A percentile compares a stretch with the other conserved stretches of the same genome.
Evolutionary conservation across 2,797 vertebrate species (phyloP).

Genomic region (Sitta carolinensis): DNA sequence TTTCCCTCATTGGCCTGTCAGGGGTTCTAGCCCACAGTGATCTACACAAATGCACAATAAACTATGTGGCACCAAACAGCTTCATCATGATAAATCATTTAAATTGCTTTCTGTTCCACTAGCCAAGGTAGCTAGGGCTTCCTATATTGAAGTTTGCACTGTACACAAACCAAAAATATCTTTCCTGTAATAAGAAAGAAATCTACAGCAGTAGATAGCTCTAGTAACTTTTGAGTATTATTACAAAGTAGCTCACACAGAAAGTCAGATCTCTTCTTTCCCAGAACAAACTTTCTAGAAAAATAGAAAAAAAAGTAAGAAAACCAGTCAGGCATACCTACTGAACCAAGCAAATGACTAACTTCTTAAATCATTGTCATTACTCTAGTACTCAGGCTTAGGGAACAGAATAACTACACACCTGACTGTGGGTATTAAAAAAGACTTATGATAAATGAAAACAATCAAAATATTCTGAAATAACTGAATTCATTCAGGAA

Average conservation of each 20-base stretch:
- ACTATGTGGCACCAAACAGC: background rate
- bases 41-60: conserved; percentile 5
- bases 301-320: background rate
- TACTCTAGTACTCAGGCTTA: background rate
- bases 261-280: background rate
- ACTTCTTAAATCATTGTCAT: background rate
- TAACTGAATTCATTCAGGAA: background rate
- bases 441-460: background rate
- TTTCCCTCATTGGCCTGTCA: background rate
- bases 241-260: background rate
- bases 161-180: background rate
- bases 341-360: background rate
- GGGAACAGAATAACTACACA: background rate
- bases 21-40: background rate
- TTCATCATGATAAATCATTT: conserved; percentile 9
- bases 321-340: background rate
- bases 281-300: background rate
- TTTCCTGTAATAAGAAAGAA: background rate
- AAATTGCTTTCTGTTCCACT: conserved; percentile 25
- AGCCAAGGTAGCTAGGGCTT: background rate
- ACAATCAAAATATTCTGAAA: background rate
- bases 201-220: background rate
- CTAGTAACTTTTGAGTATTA: background rate
- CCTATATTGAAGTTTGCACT: background rate
- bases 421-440: background rate